Evolutionary conservation across 2,888 invertebrate species (phyloP).

Genomic region (Frankliniella intonsa): DNA sequence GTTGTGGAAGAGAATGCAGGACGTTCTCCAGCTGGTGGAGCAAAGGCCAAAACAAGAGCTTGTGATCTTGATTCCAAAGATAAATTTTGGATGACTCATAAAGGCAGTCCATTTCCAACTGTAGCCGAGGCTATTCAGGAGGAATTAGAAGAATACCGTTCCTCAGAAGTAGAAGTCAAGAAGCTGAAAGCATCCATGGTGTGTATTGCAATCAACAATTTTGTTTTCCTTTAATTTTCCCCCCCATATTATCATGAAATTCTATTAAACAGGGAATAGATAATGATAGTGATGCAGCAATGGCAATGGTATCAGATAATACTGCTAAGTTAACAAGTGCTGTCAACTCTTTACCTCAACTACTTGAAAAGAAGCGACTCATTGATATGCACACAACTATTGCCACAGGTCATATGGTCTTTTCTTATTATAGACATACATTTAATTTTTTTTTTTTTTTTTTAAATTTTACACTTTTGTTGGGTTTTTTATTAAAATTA

Average conservation of each 20-base stretch:
- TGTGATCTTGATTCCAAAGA: constrained; percentile 89
- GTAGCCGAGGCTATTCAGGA: constrained; percentile 99
- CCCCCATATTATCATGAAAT: background rate
- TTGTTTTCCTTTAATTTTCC: background rate
- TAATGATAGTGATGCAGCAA: constrained; percentile 78
- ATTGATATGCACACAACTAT: constrained; percentile 99
- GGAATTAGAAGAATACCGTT: constrained; percentile 89
- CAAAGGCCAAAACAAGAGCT: constrained; percentile 71
- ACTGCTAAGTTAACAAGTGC: constrained; percentile 91
- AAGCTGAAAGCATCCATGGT: constrained; percentile 88
- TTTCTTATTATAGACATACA: constrained; percentile 27
- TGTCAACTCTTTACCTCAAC: constrained; percentile 91
- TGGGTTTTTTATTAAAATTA: background rate
- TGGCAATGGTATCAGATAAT: constrained; percentile 84
- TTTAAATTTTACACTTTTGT: background rate
- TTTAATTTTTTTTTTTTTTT: constrained; percentile 20
- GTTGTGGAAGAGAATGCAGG: constrained; percentile 61
- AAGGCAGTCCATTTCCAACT: constrained; percentile 84
- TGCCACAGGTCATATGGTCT: constrained; percentile 66
- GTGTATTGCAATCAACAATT: constrained; percentile 30
- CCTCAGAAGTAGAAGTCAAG: constrained; percentile 95
- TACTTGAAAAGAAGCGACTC: constrained; percentile 93
- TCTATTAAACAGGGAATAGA: constrained; percentile 61
- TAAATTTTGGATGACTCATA: constrained; percentile 88
- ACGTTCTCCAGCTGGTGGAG: constrained; percentile 55